These are phyloP conservation scores for Hyperoplus immaculatus DNA, from an alignment of 2,797 vertebrate species.

Conservation along the genomic window DNA sequence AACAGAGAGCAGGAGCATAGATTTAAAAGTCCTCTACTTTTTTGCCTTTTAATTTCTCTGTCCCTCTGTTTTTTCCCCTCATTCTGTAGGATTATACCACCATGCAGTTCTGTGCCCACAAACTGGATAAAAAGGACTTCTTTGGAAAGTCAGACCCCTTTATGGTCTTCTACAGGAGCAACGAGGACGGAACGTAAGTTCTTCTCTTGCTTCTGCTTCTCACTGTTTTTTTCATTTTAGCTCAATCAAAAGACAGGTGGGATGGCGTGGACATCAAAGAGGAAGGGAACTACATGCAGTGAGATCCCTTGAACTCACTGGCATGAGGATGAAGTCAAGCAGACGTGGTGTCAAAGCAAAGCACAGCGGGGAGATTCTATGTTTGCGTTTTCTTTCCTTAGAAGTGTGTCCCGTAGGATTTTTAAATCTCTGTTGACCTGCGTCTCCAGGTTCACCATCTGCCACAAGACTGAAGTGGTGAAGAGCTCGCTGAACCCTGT, in stretches of 20 bases:
- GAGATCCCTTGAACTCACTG: slow-evolving; percentile 30
- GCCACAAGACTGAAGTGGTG: slow-evolving; percentile 96
- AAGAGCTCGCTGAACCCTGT: slow-evolving; percentile 93
- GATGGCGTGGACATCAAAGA: slow-evolving; percentile 29
- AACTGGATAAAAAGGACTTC: slow-evolving; percentile 98
- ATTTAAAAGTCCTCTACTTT: slow-evolving; percentile 64
- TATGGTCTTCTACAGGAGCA: slow-evolving; percentile 97
- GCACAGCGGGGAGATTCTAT: slow-evolving; percentile 8
- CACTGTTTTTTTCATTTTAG: slow-evolving; percentile 19
- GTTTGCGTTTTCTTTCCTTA: background rate
- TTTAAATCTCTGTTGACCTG: slow-evolving; percentile 42
- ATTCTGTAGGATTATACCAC: slow-evolving; percentile 91
- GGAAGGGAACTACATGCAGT: slow-evolving; percentile 17
- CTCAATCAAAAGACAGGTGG: slow-evolving; percentile 28
- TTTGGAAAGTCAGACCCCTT: slow-evolving; percentile 97
- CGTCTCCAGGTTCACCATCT: slow-evolving; percentile 92
- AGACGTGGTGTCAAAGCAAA: slow-evolving; percentile 8
- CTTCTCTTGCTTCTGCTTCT: slow-evolving; percentile 16
- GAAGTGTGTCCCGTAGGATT: slow-evolving; percentile 31
- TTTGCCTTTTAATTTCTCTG: slow-evolving; percentile 32
- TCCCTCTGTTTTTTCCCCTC: slow-evolving; percentile 19
- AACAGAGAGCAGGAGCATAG: slow-evolving; percentile 51
- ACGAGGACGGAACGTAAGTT: slow-evolving; percentile 96
- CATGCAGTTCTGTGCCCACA: slow-evolving; percentile 97
- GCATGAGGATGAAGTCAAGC: slow-evolving; percentile 14